phyloP scores from a whole-genome alignment of 2,888 invertebrate species.

The Pyralis farinalis region DNA sequence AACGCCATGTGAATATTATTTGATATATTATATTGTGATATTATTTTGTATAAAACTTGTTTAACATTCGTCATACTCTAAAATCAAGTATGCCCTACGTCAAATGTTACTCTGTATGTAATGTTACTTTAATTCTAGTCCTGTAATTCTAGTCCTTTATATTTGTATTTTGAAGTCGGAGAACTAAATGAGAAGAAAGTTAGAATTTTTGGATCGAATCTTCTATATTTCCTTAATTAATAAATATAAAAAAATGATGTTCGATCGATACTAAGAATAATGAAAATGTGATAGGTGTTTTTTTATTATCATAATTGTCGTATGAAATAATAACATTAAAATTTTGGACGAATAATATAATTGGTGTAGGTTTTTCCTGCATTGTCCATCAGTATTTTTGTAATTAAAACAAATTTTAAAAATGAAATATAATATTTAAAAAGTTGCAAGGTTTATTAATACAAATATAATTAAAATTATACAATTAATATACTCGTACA shows the following conservation, averaged over 20 bases:
- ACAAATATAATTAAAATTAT: too few species aligned
- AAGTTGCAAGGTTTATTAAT: conserved; percentile 26
- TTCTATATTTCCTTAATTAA: conserved; percentile 29
- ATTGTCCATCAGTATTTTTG: conserved; percentile 50
- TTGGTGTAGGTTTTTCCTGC: conserved; percentile 46
- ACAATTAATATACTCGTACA: too few species aligned
- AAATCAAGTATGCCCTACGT: not conserved
- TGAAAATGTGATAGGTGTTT: conserved; percentile 61
- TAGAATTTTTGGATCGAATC: not conserved
- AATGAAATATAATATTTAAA: conserved; percentile 15
- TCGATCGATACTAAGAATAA: conserved; percentile 54
- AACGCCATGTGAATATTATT: too few species aligned
- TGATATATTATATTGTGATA: too few species aligned
- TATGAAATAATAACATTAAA: conserved; percentile 17
- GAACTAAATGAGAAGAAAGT: conserved; percentile 1
- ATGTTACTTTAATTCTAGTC: conserved; percentile 1
- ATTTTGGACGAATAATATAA: conserved; percentile 18
- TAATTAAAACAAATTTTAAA: conserved; percentile 33
- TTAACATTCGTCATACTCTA: not conserved
- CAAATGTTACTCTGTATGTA: not conserved
- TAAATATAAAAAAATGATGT: conserved; percentile 28
- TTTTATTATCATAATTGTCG: conserved; percentile 37
- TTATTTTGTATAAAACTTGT: too few species aligned
- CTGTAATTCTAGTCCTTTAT: not conserved
- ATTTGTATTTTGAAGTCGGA: not conserved